Percentiles rank a stretch among this genome's conserved stretches.
These are phyloP conservation scores for Aethes cnicana DNA, from an alignment of 2,888 invertebrate genomes.

Conservation along the genomic window DNA sequence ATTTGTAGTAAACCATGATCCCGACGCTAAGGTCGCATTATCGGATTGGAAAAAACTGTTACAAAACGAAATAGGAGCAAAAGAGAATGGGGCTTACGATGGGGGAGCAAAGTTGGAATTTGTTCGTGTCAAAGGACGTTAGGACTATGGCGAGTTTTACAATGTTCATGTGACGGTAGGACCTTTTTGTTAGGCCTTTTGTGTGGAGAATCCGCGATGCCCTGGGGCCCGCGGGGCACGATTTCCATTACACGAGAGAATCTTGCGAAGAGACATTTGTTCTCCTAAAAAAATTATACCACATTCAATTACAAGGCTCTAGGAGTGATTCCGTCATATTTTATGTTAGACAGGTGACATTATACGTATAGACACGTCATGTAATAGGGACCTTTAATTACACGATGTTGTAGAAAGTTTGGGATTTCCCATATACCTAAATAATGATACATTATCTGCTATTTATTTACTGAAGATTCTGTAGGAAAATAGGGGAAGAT, in stretches of 20 bases:
- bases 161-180: constrained; percentile 80
- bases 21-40: constrained; percentile 80
- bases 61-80: constrained; percentile 50
- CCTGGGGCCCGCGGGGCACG: constrained; percentile 71
- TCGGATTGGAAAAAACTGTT: constrained; percentile 81
- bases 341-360: no score
- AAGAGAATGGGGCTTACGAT: constrained; percentile 56
- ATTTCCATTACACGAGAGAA: constrained; percentile 79
- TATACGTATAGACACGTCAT: no score
- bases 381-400: no score
- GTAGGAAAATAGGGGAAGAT: no score
- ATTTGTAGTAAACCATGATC: constrained; percentile 83
- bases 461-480: no score
- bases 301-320: constrained; percentile 47
- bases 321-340: constrained; percentile 25
- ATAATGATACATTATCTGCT: no score
- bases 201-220: constrained; percentile 74
- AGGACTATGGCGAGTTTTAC: constrained; percentile 75
- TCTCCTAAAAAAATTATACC: constrained; percentile 61
- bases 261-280: constrained; percentile 64
- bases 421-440: no score
- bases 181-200: constrained; percentile 80
- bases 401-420: no score
- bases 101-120: constrained; percentile 53
- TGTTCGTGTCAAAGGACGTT: constrained; percentile 51